phyloP scores from a whole-genome alignment of 2,888 invertebrate genomes.

The Pyrrhosoma nymphula region DNA sequence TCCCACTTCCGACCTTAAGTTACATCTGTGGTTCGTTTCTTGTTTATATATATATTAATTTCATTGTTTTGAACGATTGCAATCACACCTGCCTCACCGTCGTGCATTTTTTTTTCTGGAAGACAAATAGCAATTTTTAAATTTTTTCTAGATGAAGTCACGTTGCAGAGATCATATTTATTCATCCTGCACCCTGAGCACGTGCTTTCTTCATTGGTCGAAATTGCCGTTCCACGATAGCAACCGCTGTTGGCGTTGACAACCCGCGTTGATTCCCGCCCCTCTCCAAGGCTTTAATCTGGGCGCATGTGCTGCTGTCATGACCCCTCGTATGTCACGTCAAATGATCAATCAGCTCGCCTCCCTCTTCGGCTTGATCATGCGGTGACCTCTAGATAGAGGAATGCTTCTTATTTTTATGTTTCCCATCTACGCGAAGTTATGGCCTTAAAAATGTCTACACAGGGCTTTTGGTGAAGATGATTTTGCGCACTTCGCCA shows the following conservation, averaged over 20 bases:
- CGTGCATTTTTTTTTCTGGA: too few species aligned
- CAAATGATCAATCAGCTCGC: not conserved
- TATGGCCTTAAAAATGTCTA: not conserved
- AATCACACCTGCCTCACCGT: too few species aligned
- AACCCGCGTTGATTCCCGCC: not conserved
- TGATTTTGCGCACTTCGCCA: not conserved
- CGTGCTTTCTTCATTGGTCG: not conserved
- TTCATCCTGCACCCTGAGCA: not conserved
- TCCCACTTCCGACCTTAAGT: too few species aligned
- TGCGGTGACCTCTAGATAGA: constrained; percentile 16
- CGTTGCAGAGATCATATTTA: too few species aligned
- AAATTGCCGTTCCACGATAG: not conserved
- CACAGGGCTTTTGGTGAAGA: not conserved
- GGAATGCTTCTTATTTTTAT: not conserved
- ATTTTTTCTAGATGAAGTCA: too few species aligned
- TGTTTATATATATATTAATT: too few species aligned
- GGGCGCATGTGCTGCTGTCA: not conserved
- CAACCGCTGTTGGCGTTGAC: not conserved
- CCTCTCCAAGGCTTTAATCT: not conserved
- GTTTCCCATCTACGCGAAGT: not conserved
- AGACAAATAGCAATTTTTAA: too few species aligned
- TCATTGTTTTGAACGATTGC: too few species aligned
- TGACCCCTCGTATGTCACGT: not conserved
- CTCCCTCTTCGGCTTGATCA: not conserved
- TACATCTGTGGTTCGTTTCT: too few species aligned